Evolutionary conservation across 1,140 invertebrate genomes (phyloP).

Genomic region (Atta colombica): DNA sequence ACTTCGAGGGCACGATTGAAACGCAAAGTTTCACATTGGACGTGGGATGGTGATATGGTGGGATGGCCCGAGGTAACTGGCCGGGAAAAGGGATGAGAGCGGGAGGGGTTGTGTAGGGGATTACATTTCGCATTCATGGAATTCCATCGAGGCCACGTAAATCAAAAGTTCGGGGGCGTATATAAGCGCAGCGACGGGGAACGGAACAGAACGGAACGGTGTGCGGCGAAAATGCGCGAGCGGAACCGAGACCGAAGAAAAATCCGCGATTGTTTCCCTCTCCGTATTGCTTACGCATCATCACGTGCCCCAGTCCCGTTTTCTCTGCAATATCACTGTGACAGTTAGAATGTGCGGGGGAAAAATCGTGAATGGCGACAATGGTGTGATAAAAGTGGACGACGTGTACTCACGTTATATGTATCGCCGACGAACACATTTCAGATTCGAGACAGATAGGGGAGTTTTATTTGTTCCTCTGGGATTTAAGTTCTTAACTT

Average conservation of each 20-base stretch:
- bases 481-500: conserved; percentile 2
- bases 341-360: background rate
- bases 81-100: background rate
- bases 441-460: conserved; percentile 12
- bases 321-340: conserved; percentile 20
- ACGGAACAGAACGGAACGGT: background rate
- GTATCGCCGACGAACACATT: background rate
- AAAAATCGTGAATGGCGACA: conserved; percentile 27
- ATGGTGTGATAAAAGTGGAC: conserved; percentile 18
- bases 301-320: conserved; percentile 23
- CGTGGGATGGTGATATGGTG: conserved; percentile 61
- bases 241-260: conserved; percentile 17
- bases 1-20: conserved; percentile 58
- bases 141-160: conserved; percentile 71
- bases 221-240: conserved; percentile 35
- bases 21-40: conserved; percentile 63
- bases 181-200: conserved; percentile 32
- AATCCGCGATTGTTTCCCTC: conserved; percentile 15
- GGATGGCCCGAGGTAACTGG: conserved; percentile 56
- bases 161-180: conserved; percentile 72
- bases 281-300: conserved; percentile 42
- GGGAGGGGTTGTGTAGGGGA: conserved; percentile 34
- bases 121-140: conserved; percentile 77
- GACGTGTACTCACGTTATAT: background rate
- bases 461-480: conserved; percentile 29